phyloP scores from a whole-genome alignment of 2,113 vertebrate species.

The Macrotus californicus region DNA sequence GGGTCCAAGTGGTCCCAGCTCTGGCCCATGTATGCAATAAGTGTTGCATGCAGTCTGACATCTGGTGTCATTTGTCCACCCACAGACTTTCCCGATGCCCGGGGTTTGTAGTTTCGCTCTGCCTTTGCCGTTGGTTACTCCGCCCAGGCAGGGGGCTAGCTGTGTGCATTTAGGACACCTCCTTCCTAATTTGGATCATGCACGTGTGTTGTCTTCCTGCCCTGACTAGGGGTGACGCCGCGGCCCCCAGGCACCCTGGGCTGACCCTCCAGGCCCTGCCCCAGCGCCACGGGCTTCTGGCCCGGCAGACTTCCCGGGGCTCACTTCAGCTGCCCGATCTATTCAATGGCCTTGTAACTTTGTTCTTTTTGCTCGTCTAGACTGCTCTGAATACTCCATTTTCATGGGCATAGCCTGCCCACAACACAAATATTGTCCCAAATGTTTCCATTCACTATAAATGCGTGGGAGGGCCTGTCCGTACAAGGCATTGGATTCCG shows the following conservation, averaged over 20 bases:
- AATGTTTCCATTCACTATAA: neutral
- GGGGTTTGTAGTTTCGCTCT: neutral
- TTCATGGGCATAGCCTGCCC: neutral
- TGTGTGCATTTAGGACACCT: neutral
- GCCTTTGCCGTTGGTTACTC: neutral
- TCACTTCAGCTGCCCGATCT: neutral
- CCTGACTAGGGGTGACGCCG: neutral
- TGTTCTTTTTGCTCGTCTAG: neutral
- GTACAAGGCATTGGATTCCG: neutral
- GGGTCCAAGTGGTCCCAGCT: neutral
- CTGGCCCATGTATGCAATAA: neutral
- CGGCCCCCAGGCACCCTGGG: neutral
- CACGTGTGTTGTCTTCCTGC: neutral
- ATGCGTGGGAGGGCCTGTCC: neutral
- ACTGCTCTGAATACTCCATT: neutral
- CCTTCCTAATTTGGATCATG: neutral
- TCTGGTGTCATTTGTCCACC: neutral
- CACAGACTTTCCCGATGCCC: neutral
- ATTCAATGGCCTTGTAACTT: neutral
- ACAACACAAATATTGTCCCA: neutral
- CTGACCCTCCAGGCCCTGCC: neutral
- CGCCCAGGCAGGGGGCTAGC: neutral
- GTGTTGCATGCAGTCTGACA: neutral
- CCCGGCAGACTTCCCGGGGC: neutral
- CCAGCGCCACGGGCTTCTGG: neutral